Conservation (phyloP, 30 jellyfish, hydroid and myxozoan species). For the Rhopilema esculentum region DNA sequence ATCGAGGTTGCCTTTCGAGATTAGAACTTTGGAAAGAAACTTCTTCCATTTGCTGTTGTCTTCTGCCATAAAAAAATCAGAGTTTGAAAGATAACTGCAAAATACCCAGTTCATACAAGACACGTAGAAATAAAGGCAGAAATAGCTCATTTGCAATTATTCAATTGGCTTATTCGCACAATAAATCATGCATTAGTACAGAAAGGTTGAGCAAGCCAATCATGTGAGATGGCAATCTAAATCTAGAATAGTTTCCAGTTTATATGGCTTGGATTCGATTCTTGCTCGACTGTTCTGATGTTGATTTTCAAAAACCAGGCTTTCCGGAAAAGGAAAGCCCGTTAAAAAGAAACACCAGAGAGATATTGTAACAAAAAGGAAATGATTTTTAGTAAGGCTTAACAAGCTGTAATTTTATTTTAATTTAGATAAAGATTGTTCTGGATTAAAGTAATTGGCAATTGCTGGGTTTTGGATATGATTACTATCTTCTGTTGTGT, state of each 20-base stretch:
- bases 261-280: too few species aligned
- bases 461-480: too few species aligned
- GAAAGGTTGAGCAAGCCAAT: neutral
- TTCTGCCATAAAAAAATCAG: conserved; percentile 14
- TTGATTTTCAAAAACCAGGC: too few species aligned
- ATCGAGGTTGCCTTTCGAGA: conserved; percentile 9
- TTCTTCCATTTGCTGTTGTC: conserved; percentile 55
- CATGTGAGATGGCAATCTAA: neutral
- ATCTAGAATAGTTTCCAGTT: too few species aligned
- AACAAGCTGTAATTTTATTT: neutral
- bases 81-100: neutral
- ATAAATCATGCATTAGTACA: neutral
- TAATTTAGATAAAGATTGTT: neutral
- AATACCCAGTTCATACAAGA: too few species aligned
- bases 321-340: neutral
- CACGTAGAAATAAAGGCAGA: too few species aligned
- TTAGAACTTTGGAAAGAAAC: conserved; percentile 28
- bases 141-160: too few species aligned
- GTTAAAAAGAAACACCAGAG: neutral
- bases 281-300: too few species aligned
- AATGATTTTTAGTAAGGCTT: conserved; percentile 1
- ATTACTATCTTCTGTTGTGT: too few species aligned
- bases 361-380: too few species aligned
- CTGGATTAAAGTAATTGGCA: neutral
- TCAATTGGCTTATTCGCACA: neutral